Conservation (phyloP, 1,140 invertebrate species). For the Acyrthosiphon pisum region DNA sequence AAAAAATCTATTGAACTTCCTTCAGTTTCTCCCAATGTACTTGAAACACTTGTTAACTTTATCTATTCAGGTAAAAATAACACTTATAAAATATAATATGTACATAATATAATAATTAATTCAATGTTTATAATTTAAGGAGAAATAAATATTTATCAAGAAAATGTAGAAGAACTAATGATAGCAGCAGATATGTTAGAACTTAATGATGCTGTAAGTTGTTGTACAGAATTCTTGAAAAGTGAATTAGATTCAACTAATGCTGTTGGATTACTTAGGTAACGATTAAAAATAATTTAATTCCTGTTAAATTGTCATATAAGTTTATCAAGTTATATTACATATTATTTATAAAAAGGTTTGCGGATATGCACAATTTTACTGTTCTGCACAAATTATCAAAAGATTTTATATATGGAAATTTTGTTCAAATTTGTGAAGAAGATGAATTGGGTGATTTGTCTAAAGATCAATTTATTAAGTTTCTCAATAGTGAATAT, state of each 20-base stretch:
- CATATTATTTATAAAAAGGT: slow-evolving; percentile 67
- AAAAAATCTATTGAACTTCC: slow-evolving; percentile 79
- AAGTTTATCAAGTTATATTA: neutral
- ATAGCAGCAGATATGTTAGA: slow-evolving; percentile 93
- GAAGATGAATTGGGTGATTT: slow-evolving; percentile 92
- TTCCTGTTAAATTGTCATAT: neutral
- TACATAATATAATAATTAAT: slow-evolving; percentile 35
- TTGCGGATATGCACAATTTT: slow-evolving; percentile 92
- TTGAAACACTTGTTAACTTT: slow-evolving; percentile 82
- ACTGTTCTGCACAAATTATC: slow-evolving; percentile 80
- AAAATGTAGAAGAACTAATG: slow-evolving; percentile 88
- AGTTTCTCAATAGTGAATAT: slow-evolving; percentile 85
- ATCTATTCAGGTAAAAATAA: slow-evolving; percentile 79
- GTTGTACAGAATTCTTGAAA: slow-evolving; percentile 87
- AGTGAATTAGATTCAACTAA: slow-evolving; percentile 89
- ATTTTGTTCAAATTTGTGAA: slow-evolving; percentile 82
- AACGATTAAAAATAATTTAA: slow-evolving; percentile 58
- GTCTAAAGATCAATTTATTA: slow-evolving; percentile 79
- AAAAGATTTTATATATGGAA: slow-evolving; percentile 82
- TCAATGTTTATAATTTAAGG: slow-evolving; percentile 62
- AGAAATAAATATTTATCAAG: slow-evolving; percentile 68
- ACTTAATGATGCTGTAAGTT: slow-evolving; percentile 82
- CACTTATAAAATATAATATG: neutral
- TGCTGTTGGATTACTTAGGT: slow-evolving; percentile 88
- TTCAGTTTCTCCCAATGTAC: slow-evolving; percentile 75